A percentile compares a stretch with the other conserved stretches of the same genome.
Conservation (phyloP, 1,140 invertebrate genomes). For the Phortica variegata region DNA sequence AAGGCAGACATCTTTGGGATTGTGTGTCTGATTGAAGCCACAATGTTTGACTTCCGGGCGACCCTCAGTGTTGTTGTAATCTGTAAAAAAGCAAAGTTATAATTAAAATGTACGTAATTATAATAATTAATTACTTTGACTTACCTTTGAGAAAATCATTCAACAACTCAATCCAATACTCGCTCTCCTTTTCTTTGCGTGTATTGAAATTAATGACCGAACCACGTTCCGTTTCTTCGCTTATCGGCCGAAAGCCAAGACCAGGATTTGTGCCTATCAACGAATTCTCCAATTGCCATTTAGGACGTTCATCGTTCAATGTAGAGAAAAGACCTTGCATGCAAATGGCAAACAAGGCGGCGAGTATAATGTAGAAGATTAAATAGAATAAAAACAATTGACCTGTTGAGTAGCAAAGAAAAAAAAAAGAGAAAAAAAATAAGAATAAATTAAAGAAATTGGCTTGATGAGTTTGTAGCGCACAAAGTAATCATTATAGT, state of each 20-base stretch:
- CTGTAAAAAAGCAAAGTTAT: slow-evolving; percentile 16
- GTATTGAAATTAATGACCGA: slow-evolving; percentile 81
- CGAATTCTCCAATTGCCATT: slow-evolving; percentile 71
- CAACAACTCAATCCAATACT: slow-evolving; percentile 69
- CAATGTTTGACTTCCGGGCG: slow-evolving; percentile 71
- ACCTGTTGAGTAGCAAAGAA: too few species aligned
- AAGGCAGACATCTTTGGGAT: slow-evolving; percentile 68
- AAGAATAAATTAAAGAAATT: not conserved
- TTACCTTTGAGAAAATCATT: slow-evolving; percentile 73
- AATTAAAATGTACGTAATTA: not conserved
- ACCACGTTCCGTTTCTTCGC: slow-evolving; percentile 71
- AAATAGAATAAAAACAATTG: slow-evolving; percentile 79
- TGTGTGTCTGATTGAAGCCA: slow-evolving; percentile 62
- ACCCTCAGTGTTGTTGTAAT: slow-evolving; percentile 61
- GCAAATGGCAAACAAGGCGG: slow-evolving; percentile 77
- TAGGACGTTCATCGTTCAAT: slow-evolving; percentile 69
- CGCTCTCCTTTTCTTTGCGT: slow-evolving; percentile 65
- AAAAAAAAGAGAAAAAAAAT: slow-evolving; percentile 8
- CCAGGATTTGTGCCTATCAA: slow-evolving; percentile 88
- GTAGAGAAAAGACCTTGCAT: slow-evolving; percentile 77
- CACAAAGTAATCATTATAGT: not conserved
- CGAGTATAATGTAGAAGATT: slow-evolving; percentile 80
- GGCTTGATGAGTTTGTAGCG: not conserved
- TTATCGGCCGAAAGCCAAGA: slow-evolving; percentile 83
- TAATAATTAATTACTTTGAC: slow-evolving; percentile 35